Percentiles rank a stretch among this genome's conserved stretches.
These are phyloP conservation scores for Cricetomys ansorgei DNA, from an alignment of 2,113 vertebrate genomes.

Conservation along the genomic window DNA sequence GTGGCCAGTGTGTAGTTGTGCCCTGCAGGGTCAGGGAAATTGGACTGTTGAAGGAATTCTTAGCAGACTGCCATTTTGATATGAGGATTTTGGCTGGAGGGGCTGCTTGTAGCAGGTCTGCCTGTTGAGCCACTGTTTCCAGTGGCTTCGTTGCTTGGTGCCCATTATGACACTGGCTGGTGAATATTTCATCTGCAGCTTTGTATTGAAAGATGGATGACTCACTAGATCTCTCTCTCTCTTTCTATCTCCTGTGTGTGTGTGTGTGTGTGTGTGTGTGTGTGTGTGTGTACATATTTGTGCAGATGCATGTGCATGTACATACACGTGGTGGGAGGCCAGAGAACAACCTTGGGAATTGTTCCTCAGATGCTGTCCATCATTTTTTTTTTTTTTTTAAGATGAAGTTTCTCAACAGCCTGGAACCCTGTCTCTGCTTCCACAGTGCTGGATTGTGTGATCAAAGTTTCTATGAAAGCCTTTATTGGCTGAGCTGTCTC, in stretches of 20 bases:
- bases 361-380: neutral
- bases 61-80: constrained; percentile 44
- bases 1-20: constrained; percentile 9
- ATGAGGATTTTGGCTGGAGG: neutral
- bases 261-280: neutral
- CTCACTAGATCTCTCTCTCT: neutral
- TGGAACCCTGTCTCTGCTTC: neutral
- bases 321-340: neutral
- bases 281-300: neutral
- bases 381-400: neutral
- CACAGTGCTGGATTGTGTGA: neutral
- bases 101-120: neutral
- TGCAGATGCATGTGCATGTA: neutral
- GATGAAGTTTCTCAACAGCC: neutral
- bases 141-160: neutral
- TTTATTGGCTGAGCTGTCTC: neutral
- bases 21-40: neutral
- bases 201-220: neutral
- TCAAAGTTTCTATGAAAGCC: neutral
- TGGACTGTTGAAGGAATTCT: neutral
- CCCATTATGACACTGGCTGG: neutral
- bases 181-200: neutral
- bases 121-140: neutral
- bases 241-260: neutral
- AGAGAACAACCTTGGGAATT: neutral